Base-by-base conservation (phyloP, 2,888 invertebrate genomes). In the Stenurella melanura region DNA sequence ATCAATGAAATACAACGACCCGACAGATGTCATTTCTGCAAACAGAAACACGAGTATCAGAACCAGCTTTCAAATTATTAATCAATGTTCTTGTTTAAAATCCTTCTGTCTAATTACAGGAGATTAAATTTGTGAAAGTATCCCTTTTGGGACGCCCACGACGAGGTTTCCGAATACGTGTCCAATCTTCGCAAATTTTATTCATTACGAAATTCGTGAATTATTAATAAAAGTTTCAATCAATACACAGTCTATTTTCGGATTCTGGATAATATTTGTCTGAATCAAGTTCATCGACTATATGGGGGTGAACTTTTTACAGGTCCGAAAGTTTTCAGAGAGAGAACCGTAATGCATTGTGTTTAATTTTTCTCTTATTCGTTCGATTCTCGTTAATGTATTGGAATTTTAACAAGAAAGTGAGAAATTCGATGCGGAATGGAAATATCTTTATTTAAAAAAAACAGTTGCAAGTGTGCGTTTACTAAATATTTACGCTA, bases 171-270 rank as follows among this genome's bases (percentile, higher is more conserved):
- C n/a, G 12, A 50, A 50, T 50, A 50, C 50, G 42, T 50, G n/a
- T 50, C 50, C 26, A 18, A 57, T 18, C 42, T 30, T n/a, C 30
- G 18, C 12, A 38, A 58, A 69, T 34, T 69, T 58, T 69, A 69
- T 58, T 58, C 69, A 69, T 69, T 69, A 58, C 15, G 11, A 69
- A 58, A 38, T 57, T 69, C 34, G 6, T 58, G 57, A 57, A 69
- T 69, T 58, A 69, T 69, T 69, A 69, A 69, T 66, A 11, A 66
- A 19, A 17, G n/a, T 69, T 57, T 38, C 58, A 69, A 58, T 69
- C 69, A 58, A 69, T 69, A 69, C 26, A 17, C 42, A 42, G 34
- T 66, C 66, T 18, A 34, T 57, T 38, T 17, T 18, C 34, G 17
- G 50, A 58, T 58, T 34, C 58, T 10, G 38, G 57, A 19, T 21